Conservation (phyloP, 2,113 vertebrate species). For the Dipodomys merriami region DNA sequence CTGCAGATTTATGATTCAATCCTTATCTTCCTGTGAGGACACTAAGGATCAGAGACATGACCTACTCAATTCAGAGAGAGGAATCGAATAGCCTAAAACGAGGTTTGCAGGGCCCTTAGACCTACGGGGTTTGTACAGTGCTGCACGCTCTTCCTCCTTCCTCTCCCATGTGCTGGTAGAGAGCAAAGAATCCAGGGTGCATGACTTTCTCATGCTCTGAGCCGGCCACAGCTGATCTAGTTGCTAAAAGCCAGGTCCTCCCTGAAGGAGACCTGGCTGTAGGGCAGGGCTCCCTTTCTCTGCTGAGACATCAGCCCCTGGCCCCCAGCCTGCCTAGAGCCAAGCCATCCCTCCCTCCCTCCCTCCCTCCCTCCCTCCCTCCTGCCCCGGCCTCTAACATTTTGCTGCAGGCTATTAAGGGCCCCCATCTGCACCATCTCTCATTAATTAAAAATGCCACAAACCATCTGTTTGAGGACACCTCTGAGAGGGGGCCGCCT, state of each 20-base stretch:
- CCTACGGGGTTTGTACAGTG: neutral
- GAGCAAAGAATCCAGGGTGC: neutral
- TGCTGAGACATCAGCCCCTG: neutral
- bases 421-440: slow-evolving; percentile 66
- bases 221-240: neutral
- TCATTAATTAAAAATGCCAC: slow-evolving; percentile 80
- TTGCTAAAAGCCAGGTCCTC: neutral
- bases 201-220: neutral
- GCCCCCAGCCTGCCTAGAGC: neutral
- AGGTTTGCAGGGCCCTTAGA: neutral
- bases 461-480: slow-evolving; percentile 78
- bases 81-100: neutral
- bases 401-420: slow-evolving; percentile 76
- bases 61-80: slow-evolving; percentile 6
- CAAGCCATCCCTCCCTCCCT: too few species aligned
- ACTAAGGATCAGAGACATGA: slow-evolving; percentile 27
- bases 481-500: slow-evolving; percentile 59
- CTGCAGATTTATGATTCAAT: slow-evolving; percentile 3
- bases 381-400: neutral
- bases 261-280: neutral
- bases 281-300: neutral
- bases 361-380: neutral
- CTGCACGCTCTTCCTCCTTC: neutral
- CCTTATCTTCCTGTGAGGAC: slow-evolving; percentile 32
- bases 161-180: neutral